These are phyloP conservation scores for Drosophila prostipennis DNA, from an alignment of 2,888 invertebrate species.

Conservation along the genomic window DNA sequence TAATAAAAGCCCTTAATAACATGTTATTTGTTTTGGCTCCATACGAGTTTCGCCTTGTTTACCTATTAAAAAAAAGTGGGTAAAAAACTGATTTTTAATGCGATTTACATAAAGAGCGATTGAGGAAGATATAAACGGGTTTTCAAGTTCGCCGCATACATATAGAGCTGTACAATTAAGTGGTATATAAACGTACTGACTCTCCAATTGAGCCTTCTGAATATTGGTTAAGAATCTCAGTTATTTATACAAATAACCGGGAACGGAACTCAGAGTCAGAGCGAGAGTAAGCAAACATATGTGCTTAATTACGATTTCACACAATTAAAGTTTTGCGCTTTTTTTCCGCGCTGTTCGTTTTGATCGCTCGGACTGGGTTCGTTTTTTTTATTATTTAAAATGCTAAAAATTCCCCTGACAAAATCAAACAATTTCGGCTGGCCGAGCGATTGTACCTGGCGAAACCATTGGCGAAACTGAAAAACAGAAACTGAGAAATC, in stretches of 20 bases:
- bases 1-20: conserved; percentile 10
- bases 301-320: conserved; percentile 58
- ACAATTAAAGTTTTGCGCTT: conserved; percentile 45
- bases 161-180: conserved; percentile 3
- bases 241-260: conserved; percentile 15
- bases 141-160: conserved; percentile 12
- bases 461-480: conserved; percentile 43
- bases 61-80: conserved; percentile 4
- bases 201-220: conserved; percentile 1
- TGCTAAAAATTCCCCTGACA: conserved; percentile 41
- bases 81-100: conserved; percentile 11
- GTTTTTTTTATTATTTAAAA: conserved; percentile 32
- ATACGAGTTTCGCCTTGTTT: conserved; percentile 6
- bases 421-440: conserved; percentile 36
- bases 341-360: conserved; percentile 3
- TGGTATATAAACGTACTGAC: neutral
- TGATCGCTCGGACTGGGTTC: conserved; percentile 15
- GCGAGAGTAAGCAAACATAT: conserved; percentile 19
- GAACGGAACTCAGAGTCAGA: neutral
- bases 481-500: conserved; percentile 39
- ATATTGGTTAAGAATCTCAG: conserved; percentile 23
- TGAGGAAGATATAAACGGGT: conserved; percentile 52
- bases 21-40: neutral
- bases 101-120: conserved; percentile 21
- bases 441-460: conserved; percentile 43